Evolutionary conservation across 2,888 invertebrate genomes (phyloP), one percentile per base, ranked within the genome.

Genomic region (Diploptera punctata): DNA sequence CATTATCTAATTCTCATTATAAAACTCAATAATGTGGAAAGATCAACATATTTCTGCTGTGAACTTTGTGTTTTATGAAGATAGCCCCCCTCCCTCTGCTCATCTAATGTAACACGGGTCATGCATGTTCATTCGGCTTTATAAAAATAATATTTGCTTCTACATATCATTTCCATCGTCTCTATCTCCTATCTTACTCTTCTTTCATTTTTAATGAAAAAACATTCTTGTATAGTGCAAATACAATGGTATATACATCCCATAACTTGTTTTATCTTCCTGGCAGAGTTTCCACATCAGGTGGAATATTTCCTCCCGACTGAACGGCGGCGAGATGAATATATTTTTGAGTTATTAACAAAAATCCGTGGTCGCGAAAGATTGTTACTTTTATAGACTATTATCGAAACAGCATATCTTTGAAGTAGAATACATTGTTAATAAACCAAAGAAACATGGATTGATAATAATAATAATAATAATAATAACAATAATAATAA

Each of bases 11-110:
- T 47, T 44, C 65, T 19, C 44, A 65, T 65, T 65, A 65, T 47
- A 47, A 44, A 33, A 65, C 44, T 47, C 47, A 65, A 65, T 65
- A 65, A 65, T 21, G 65, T 65, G 65, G 65, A 65, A 65, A 44
- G 43, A 44, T 60, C 31, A 60, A 19, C 60, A 47, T 57, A n/a
- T 24, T 57, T 57, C 21, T 31, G 31, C n/a, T 57, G 57, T 24
- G 57, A 57, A 57, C 57, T 57, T 57, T 57, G 57, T 57, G 13
- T 57, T 24, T 29, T 29, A 29, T n/a, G 57, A 29, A n/a, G n/a
- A n/a, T n/a, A n/a, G n/a, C n/a, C n/a, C n/a, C n/a, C n/a, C n/a
- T n/a, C n/a, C n/a, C n/a, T n/a, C n/a, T n/a, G n/a, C 29, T 65
- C 44, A 26, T n/a, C 47, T 65, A 65, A 65, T 65, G 26, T 47